These are phyloP conservation scores for Drosophila hydei DNA, from an alignment of 1,140 invertebrate species.

Conservation along the genomic window DNA sequence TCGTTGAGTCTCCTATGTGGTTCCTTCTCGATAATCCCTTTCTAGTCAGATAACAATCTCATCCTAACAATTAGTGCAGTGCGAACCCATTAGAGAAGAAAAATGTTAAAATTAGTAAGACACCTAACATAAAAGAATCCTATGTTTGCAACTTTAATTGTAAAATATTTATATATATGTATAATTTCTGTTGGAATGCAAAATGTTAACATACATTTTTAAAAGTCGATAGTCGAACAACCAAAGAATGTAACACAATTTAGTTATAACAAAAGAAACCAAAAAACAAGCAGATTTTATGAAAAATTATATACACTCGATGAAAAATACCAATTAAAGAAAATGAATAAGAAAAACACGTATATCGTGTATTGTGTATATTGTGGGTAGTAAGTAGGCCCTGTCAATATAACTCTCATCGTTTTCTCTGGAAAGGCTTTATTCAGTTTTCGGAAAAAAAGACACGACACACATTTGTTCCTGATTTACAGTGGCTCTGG, in stretches of 20 bases:
- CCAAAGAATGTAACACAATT: conserved; percentile 60
- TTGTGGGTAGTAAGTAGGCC: conserved; percentile 21
- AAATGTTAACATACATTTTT: conserved; percentile 75
- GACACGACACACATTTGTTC: conserved; percentile 21
- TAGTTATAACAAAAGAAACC: conserved; percentile 58
- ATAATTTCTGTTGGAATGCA: conserved; percentile 52
- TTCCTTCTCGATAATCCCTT: conserved; percentile 41
- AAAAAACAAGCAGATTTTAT: conserved; percentile 59
- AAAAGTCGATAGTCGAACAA: conserved; percentile 49
- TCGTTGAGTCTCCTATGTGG: conserved; percentile 44
- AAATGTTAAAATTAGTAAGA: neutral
- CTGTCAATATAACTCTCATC: neutral
- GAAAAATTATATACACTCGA: conserved; percentile 67
- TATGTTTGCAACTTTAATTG: conserved; percentile 64
- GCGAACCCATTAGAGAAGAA: conserved; percentile 16
- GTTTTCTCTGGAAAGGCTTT: neutral
- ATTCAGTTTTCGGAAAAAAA: conserved; percentile 17
- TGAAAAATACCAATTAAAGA: conserved; percentile 66
- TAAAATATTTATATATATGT: conserved; percentile 66
- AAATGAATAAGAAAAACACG: conserved; percentile 32
- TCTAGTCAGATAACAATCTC: conserved; percentile 53
- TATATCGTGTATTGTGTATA: neutral
- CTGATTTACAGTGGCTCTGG: conserved; percentile 22
- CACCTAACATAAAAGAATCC: conserved; percentile 24
- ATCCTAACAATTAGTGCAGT: conserved; percentile 59